phyloP scores from a whole-genome alignment of 2,888 invertebrate genomes.

The Ormia ochracea region DNA sequence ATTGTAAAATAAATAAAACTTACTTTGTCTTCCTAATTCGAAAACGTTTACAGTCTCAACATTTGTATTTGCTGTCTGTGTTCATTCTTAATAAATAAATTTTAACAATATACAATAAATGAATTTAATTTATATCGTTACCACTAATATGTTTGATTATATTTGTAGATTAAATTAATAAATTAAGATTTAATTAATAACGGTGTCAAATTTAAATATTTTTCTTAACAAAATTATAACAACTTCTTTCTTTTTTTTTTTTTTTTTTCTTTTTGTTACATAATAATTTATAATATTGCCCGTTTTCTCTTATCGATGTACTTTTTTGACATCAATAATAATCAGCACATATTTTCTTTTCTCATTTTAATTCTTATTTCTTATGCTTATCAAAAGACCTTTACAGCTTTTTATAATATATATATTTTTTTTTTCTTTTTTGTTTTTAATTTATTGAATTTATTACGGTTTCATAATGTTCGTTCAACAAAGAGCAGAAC shows the following conservation, averaged over 20 bases:
- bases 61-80: not conserved
- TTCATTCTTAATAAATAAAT: not conserved
- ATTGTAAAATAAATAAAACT: not conserved
- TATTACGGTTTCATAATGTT: constrained; percentile 54
- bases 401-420: not conserved
- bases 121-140: not conserved
- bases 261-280: not conserved
- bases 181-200: not conserved
- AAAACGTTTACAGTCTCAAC: not conserved
- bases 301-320: not conserved
- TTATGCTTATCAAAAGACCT: not conserved
- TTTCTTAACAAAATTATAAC: constrained; percentile 8
- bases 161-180: not conserved
- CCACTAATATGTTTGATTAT: constrained; percentile 23
- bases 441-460: too few species aligned
- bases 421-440: constrained; percentile 15
- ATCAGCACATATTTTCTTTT: constrained; percentile 3
- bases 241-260: constrained; percentile 9
- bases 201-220: not conserved
- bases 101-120: not conserved
- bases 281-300: constrained; percentile 10
- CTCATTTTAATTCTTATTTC: not conserved
- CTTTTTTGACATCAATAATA: constrained; percentile 8
- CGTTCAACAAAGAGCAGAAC: not conserved
- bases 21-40: not conserved